Evolutionary conservation across 2,888 invertebrate species (phyloP), one percentile per base, ranked within the genome.

Genomic region (Enchytraeus crypticus): DNA sequence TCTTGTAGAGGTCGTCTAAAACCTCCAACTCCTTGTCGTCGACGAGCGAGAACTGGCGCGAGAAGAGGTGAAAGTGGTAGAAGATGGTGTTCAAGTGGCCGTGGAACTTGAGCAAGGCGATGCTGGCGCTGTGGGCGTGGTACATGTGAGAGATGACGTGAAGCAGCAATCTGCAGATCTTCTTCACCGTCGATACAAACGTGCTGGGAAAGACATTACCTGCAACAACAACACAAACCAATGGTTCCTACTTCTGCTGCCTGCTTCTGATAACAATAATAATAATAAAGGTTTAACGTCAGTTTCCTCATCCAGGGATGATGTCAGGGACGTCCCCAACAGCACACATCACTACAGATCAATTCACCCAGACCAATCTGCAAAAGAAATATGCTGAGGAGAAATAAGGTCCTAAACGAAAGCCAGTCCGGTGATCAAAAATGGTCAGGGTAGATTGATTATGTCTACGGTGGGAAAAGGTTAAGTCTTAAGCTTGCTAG

Each of bases 101-200:
- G 84, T 95, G 93, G 80, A 96, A 85, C 73, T 90, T 59, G 34
- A 96, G 85, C 80, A 90, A 85, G 79, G 90, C 89, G 75, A 95
- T 88, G 84, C 93, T 91, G 82, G 90, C 87, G 85, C 93, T 95
- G 86, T 97, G 96, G 82, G 90, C 89, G 81, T 92, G 92, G 84
- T 96, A 95, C 81, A 96, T 85, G 84, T 97, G 96, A 81, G 93
- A 93, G 84, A 96, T 86, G 81, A 96, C 93, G 84, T 95, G 95
- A 85, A 92, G 93, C 84, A 93, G 86, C 83, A 93, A 86, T 80
- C 92, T 88, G 83, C 90, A 86, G 81, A 96, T 92, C 84, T 93
- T 93, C 82, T 92, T 89, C 79, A 93, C 92, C 82, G 91, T 89
- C 78, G 87, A 86, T 83, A 92, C 92, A 83, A 96, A 95, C 78